Evolutionary conservation across 1,140 invertebrate species (phyloP), one percentile per base, ranked within the genome.

Genomic region (Drosophila kohkoa): DNA sequence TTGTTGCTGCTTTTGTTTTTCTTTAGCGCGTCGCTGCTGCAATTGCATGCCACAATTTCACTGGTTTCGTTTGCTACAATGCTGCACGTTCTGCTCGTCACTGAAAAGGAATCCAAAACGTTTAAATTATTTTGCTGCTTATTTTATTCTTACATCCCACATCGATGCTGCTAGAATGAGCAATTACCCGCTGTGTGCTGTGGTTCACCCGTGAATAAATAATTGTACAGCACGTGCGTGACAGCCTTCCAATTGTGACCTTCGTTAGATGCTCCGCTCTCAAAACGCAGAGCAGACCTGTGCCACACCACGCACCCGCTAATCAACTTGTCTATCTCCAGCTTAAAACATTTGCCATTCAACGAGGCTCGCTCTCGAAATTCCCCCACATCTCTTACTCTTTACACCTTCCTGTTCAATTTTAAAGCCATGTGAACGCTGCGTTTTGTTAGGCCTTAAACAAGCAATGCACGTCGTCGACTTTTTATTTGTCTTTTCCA

Each of bases 401-500:
- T 38, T 10, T 13, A 2, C 15, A 46, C 46, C 43, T 38, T 45
- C 13, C 7, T 15, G 13, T 16, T 41, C 3, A 20, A 11, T 41
- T 57, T 57, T 41, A 41, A 57, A 38, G 63, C 20, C 7, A n/a
- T 46, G 62, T 25, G 59, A 43, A 28, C 15, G 3, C 28, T 46
- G 43, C 67, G 45, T 71, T 71, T 75, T 71, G 73, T 59, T 71
- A 41, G 46, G 46, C 65, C 59, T 78, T 88, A 55, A 57, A 68
- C 66, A 88, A 74, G 79, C 85, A 79, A 68, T 69, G 77, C 85
- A 88, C 81, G 85, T 88, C 71, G 85, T 65, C 49, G 57, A 89
- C 81, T 88, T 89, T 88, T 87, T 88, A 88, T 89, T 88, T 88
- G 62, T 80, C 75, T 88, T 78, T 73, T 65, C 51, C 70, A 51